Conservation (phyloP, 2,888 invertebrate genomes). For the Autographa gamma region DNA sequence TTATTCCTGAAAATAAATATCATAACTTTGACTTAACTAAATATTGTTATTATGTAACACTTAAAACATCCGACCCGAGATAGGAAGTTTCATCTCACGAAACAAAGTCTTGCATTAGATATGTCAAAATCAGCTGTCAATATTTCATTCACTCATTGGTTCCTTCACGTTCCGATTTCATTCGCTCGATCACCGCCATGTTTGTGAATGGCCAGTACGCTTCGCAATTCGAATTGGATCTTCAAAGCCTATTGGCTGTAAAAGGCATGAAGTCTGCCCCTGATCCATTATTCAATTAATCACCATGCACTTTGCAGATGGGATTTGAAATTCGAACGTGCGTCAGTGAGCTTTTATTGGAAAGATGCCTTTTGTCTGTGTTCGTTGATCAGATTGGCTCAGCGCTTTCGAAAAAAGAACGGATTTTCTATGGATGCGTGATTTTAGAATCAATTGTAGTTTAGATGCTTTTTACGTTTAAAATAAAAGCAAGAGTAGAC, state of each 20-base stretch:
- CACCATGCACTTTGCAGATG: not conserved
- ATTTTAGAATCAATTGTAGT: not conserved
- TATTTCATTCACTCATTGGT: not conserved
- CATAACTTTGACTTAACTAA: no score
- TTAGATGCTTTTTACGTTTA: not conserved
- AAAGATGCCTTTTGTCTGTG: not conserved
- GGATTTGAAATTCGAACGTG: not conserved
- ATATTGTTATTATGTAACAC: no score
- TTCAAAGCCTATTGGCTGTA: constrained; percentile 2
- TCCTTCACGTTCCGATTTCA: not conserved
- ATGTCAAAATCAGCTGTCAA: not conserved
- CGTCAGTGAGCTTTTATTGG: not conserved
- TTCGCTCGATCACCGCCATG: not conserved
- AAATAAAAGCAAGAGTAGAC: not conserved
- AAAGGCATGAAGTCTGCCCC: not conserved
- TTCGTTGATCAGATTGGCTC: not conserved
- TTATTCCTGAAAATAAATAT: no score
- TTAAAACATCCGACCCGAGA: not conserved
- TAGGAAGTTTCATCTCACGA: not conserved
- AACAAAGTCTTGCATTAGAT: not conserved
- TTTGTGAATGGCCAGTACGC: not conserved
- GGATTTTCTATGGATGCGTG: not conserved
- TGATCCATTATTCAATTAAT: constrained; percentile 1
- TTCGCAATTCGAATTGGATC: not conserved
- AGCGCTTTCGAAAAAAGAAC: not conserved